Percentiles rank a stretch among this genome's conserved stretches.
Conservation (phyloP, 2,888 invertebrate species). For the Leptopterna dolabrata region DNA sequence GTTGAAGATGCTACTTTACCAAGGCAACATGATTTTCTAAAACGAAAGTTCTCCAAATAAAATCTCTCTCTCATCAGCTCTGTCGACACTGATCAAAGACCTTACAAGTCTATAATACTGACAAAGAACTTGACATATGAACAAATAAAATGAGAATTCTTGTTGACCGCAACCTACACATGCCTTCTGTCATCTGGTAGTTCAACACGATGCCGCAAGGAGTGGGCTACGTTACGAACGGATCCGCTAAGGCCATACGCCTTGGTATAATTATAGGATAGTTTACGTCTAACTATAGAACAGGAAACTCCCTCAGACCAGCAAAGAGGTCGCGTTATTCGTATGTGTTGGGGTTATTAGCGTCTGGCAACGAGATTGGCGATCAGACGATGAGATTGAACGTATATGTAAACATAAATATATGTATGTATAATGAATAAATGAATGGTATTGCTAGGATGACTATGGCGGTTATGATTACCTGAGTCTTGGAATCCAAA, state of each 20-base stretch:
- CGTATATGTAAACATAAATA: too few species aligned
- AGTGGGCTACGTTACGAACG: background rate
- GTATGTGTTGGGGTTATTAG: background rate
- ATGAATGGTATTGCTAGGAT: too few species aligned
- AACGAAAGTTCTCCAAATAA: too few species aligned
- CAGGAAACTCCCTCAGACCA: constrained; percentile 15
- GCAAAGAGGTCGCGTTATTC: background rate
- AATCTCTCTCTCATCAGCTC: too few species aligned
- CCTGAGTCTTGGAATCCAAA: too few species aligned
- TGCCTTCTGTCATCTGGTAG: constrained; percentile 1
- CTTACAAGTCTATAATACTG: too few species aligned
- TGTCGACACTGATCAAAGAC: too few species aligned
- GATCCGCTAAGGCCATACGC: constrained; percentile 8
- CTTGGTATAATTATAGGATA: constrained; percentile 23
- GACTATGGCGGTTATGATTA: too few species aligned
- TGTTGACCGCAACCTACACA: background rate
- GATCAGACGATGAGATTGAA: background rate
- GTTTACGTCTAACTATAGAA: constrained; percentile 25
- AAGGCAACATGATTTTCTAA: too few species aligned
- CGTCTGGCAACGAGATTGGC: background rate
- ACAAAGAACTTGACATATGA: too few species aligned
- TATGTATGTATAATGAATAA: too few species aligned
- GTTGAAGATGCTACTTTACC: too few species aligned
- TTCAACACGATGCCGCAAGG: background rate
- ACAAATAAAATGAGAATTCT: background rate